Percentiles rank a stretch among this genome's conserved stretches.
These are phyloP conservation scores for Polydrusus pterygomalis DNA, from an alignment of 2,888 invertebrate genomes.

Conservation along the genomic window DNA sequence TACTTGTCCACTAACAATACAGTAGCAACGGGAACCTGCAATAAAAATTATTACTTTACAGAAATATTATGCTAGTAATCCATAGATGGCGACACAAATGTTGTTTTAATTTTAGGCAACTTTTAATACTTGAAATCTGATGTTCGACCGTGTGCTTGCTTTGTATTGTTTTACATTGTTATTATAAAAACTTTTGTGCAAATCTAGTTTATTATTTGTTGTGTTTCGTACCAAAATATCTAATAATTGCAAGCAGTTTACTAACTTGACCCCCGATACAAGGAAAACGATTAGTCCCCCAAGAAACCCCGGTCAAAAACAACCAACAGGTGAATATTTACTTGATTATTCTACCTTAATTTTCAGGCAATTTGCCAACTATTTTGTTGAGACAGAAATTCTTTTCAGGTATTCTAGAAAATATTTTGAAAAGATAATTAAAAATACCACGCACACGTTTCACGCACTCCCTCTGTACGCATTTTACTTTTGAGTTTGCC, in stretches of 20 bases:
- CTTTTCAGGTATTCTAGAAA: constrained; percentile 20
- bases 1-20: too few species aligned
- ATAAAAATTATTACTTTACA: neutral
- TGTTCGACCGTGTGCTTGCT: too few species aligned
- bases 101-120: too few species aligned
- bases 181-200: too few species aligned
- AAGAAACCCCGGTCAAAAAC: neutral
- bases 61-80: neutral
- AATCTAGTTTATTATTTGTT: neutral
- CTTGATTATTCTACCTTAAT: constrained; percentile 10
- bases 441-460: constrained; percentile 18
- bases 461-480: constrained; percentile 32
- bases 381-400: constrained; percentile 18
- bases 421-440: constrained; percentile 28
- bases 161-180: too few species aligned
- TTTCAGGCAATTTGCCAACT: constrained; percentile 38
- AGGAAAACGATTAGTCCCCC: too few species aligned
- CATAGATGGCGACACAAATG: too few species aligned
- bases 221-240: too few species aligned
- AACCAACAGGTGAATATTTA: constrained; percentile 41
- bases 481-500: constrained; percentile 28
- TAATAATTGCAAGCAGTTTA: too few species aligned
- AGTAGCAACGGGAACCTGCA: too few species aligned
- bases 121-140: too few species aligned
- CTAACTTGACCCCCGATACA: too few species aligned